A percentile compares a stretch with the other conserved stretches of the same genome.
These are phyloP conservation scores for Halcyon leucocephala DNA, from an alignment of 2,797 vertebrate genomes.

Conservation along the genomic window DNA sequence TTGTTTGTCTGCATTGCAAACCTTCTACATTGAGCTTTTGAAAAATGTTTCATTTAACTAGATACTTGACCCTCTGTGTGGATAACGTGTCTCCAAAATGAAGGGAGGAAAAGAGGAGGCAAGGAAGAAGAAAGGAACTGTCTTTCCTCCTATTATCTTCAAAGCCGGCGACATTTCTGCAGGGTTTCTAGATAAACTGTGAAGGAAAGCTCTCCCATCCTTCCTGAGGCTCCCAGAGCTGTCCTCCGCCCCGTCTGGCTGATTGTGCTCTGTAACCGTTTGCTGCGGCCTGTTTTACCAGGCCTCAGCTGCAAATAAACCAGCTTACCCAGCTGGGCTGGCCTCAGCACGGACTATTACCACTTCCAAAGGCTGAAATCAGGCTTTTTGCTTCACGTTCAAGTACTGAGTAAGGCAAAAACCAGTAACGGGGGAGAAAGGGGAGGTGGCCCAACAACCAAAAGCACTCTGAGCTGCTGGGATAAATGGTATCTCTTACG, in stretches of 20 bases:
- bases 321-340: conserved; percentile 22
- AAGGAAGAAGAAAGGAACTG: neutral
- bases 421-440: fast-evolving
- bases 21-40: neutral
- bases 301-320: conserved; percentile 14
- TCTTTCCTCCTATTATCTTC: conserved; percentile 8
- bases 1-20: conserved; percentile 37
- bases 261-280: neutral
- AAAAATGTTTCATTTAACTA: conserved; percentile 42
- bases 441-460: neutral
- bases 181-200: neutral
- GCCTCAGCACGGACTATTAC: neutral
- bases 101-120: conserved; percentile 26
- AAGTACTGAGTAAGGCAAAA: neutral
- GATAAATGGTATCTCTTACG: neutral
- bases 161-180: conserved; percentile 3
- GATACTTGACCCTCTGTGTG: conserved; percentile 18
- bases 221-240: neutral
- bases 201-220: conserved; percentile 13
- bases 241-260: neutral
- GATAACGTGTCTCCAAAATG: conserved; percentile 22
- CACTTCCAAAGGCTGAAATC: neutral
- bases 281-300: neutral
- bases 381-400: neutral
- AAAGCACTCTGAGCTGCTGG: fast-evolving